These are phyloP conservation scores for Pteruthius melanotis DNA, from an alignment of 2,113 vertebrate species.

Conservation along the genomic window DNA sequence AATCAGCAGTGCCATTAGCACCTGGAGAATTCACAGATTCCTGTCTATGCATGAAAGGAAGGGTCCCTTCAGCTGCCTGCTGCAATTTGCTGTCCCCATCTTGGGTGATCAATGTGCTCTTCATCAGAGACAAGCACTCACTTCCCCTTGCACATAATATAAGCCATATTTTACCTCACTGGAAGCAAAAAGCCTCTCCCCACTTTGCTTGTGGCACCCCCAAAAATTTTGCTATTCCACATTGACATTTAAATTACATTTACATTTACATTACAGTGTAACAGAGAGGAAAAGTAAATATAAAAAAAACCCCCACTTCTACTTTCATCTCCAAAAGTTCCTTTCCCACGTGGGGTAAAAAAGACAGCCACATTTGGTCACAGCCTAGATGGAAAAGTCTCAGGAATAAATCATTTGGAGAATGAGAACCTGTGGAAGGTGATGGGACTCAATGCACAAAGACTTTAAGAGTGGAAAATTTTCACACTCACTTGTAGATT, in stretches of 20 bases:
- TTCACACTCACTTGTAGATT: slow-evolving; percentile 88
- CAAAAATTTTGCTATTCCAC: not conserved
- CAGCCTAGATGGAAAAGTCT: not conserved
- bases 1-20: not conserved
- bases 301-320: not conserved
- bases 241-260: not conserved
- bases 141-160: not conserved
- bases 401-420: not conserved
- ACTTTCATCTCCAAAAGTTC: not conserved
- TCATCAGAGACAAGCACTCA: not conserved
- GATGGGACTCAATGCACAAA: not conserved
- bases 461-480: not conserved
- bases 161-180: not conserved
- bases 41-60: not conserved
- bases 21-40: not conserved
- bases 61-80: not conserved
- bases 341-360: not conserved
- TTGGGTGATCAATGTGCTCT: not conserved
- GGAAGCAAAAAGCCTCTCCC: not conserved
- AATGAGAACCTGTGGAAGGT: not conserved
- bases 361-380: not conserved
- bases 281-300: not conserved
- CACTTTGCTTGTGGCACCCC: not conserved
- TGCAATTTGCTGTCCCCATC: not conserved
- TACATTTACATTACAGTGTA: not conserved